phyloP scores from a whole-genome alignment of 2,797 vertebrate species.

The Lycodopsis pacificus region DNA sequence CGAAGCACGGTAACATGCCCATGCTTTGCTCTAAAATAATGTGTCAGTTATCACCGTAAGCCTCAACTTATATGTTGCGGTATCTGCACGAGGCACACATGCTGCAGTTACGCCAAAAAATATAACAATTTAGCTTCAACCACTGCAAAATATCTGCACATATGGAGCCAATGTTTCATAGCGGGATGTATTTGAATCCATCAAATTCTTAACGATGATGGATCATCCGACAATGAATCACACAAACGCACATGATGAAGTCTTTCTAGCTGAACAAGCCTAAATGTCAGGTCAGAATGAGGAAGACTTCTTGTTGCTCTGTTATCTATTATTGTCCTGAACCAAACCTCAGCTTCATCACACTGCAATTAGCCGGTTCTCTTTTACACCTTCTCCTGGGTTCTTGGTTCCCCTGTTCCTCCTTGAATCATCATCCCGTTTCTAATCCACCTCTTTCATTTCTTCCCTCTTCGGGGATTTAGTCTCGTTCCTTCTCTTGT shows the following conservation, averaged over 20 bases:
- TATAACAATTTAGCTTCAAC: background rate
- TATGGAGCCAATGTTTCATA: background rate
- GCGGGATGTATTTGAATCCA: background rate
- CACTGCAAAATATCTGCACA: background rate
- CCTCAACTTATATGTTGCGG: background rate
- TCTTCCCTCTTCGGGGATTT: slow-evolving; percentile 43
- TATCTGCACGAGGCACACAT: background rate
- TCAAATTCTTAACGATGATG: background rate
- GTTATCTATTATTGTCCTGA: background rate
- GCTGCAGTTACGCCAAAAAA: background rate
- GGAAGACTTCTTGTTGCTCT: background rate
- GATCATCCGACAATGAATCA: background rate
- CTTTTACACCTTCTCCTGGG: slow-evolving; percentile 32
- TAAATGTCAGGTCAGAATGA: background rate
- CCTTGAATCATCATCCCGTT: slow-evolving; percentile 59
- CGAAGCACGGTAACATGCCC: background rate
- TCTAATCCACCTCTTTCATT: slow-evolving; percentile 66
- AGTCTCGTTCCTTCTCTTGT: slow-evolving; percentile 57
- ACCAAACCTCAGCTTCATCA: slow-evolving; percentile 18
- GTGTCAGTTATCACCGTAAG: background rate
- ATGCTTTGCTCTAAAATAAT: background rate
- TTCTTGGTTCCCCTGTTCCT: slow-evolving; percentile 39
- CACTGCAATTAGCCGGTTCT: slow-evolving; percentile 39
- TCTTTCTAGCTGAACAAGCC: background rate
- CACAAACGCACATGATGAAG: background rate